Evolutionary conservation across 2,888 invertebrate species (phyloP).

Genomic region (Crematogaster levior): DNA sequence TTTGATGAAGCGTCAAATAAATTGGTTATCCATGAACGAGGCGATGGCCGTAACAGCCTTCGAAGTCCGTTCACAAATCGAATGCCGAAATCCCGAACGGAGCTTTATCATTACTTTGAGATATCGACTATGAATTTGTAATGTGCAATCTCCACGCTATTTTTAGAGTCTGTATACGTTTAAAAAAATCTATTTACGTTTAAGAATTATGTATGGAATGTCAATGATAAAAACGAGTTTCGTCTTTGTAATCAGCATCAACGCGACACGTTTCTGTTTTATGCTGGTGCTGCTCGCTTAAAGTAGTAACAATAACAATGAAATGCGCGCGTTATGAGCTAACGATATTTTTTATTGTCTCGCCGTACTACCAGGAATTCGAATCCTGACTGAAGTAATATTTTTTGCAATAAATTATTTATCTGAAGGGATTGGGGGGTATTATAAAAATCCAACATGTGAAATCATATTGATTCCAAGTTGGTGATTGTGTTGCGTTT

Average conservation of each 20-base stretch:
- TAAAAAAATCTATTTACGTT: too few relatives aligned
- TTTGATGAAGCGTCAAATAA: slow-evolving; percentile 76
- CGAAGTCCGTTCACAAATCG: slow-evolving; percentile 29
- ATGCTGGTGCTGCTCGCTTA: neutral
- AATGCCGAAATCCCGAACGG: slow-evolving; percentile 3
- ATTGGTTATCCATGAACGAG: slow-evolving; percentile 65
- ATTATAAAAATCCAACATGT: too few relatives aligned
- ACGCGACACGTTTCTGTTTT: slow-evolving; percentile 20
- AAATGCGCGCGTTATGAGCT: neutral
- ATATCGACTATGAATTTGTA: neutral
- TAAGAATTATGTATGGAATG: too few relatives aligned
- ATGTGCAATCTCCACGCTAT: neutral
- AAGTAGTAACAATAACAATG: neutral
- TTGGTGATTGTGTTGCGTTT: too few relatives aligned
- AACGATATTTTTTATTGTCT: neutral
- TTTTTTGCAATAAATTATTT: too few relatives aligned
- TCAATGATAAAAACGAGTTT: slow-evolving; percentile 51
- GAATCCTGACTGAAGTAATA: too few relatives aligned
- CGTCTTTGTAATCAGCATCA: slow-evolving; percentile 33
- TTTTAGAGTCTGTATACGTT: slow-evolving; percentile 14
- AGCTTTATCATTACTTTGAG: neutral
- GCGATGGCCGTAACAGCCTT: slow-evolving; percentile 60
- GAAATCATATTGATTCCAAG: too few relatives aligned
- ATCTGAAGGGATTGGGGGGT: too few relatives aligned
- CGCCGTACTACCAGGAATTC: neutral